These are phyloP conservation scores for Phasianus colchicus DNA, from an alignment of 2,113 vertebrate species.

Conservation along the genomic window DNA sequence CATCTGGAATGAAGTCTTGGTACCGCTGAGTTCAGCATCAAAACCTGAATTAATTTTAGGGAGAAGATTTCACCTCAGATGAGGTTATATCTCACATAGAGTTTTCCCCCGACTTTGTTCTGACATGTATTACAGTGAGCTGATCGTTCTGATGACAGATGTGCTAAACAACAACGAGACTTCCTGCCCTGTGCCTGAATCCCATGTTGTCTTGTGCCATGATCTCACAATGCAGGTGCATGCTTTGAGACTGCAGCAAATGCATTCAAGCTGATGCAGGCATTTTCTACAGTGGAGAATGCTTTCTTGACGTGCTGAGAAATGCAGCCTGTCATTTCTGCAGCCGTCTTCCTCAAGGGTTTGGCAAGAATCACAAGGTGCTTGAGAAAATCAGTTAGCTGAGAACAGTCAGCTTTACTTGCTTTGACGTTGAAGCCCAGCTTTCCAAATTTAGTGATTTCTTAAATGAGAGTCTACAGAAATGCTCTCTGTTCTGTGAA, in stretches of 20 bases:
- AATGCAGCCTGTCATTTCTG: neutral
- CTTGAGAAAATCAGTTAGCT: neutral
- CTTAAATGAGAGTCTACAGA: neutral
- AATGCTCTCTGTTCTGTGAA: neutral
- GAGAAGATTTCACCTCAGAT: neutral
- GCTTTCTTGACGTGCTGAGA: neutral
- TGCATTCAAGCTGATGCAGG: neutral
- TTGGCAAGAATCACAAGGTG: neutral
- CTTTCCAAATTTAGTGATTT: neutral
- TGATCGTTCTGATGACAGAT: neutral
- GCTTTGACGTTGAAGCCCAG: fast-evolving
- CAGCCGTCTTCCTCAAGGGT: neutral
- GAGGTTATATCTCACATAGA: neutral
- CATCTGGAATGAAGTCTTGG: conserved; percentile 22
- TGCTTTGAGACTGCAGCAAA: fast-evolving
- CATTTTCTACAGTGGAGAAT: neutral
- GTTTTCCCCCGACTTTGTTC: neutral
- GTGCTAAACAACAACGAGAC: neutral
- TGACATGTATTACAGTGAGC: neutral
- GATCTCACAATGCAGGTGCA: neutral
- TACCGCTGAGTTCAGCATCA: neutral
- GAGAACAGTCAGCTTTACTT: neutral
- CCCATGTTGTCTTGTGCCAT: neutral
- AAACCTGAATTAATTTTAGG: neutral
- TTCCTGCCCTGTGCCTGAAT: neutral